These are phyloP conservation scores for Halichoeres trimaculatus DNA, from an alignment of 2,113 vertebrate species.

Conservation along the genomic window DNA sequence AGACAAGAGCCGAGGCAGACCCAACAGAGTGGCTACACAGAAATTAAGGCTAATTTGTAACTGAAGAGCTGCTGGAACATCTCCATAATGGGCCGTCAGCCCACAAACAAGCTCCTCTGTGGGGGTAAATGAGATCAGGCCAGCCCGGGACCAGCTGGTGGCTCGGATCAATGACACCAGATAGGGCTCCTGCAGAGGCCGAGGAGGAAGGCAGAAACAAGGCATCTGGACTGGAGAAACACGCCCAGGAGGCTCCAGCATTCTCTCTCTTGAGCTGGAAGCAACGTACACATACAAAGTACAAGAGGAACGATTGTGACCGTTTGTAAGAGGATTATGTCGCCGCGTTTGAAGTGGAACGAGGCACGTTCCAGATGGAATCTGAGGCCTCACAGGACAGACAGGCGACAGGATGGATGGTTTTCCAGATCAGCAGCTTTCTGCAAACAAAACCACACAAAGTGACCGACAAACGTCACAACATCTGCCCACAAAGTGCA, in stretches of 20 bases:
- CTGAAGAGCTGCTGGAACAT: constrained; percentile 74
- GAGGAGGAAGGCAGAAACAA: constrained; percentile 38
- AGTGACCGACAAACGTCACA: not conserved
- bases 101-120: constrained; percentile 66
- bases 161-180: constrained; percentile 76
- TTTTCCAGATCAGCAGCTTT: constrained; percentile 44
- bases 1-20: constrained; percentile 24
- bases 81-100: constrained; percentile 74
- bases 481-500: constrained; percentile 5
- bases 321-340: constrained; percentile 80
- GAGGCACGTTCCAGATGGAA: constrained; percentile 74
- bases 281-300: constrained; percentile 38
- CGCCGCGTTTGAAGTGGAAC: constrained; percentile 70
- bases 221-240: constrained; percentile 74
- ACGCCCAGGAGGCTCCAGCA: constrained; percentile 24
- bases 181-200: constrained; percentile 51
- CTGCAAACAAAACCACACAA: constrained; percentile 10
- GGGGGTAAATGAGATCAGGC: constrained; percentile 79
- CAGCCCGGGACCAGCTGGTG: constrained; percentile 79
- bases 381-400: constrained; percentile 50
- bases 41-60: constrained; percentile 76
- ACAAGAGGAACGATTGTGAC: constrained; percentile 63
- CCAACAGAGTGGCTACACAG: constrained; percentile 34
- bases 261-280: constrained; percentile 36
- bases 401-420: constrained; percentile 31